A percentile compares a stretch with the other conserved stretches of the same genome.
Evolutionary conservation across 2,797 vertebrate species (phyloP).

Genomic region (Perodicticus potto): DNA sequence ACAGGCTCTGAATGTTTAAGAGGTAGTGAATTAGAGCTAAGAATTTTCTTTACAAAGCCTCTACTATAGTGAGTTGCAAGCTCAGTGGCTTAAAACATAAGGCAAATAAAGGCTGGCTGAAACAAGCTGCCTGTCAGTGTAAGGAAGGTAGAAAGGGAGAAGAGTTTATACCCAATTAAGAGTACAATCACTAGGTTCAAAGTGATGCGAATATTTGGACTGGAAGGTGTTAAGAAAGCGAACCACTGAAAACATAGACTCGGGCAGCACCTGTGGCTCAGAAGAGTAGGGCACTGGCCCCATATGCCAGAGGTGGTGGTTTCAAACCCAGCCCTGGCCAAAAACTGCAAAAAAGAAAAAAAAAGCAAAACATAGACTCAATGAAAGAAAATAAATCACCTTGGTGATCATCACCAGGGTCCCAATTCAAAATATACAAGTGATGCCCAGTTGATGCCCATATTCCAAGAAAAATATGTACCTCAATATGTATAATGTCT

Average conservation of each 20-base stretch:
- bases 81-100: neutral
- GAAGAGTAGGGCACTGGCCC: too few species aligned
- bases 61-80: neutral
- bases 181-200: neutral
- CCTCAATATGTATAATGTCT: neutral
- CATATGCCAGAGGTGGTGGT: too few species aligned
- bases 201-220: accelerated
- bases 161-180: accelerated
- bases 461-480: neutral
- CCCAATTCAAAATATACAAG: neutral
- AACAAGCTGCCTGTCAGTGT: too few species aligned
- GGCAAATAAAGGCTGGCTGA: neutral
- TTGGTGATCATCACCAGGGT: neutral
- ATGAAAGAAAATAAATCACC: neutral
- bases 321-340: too few species aligned
- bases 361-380: neutral
- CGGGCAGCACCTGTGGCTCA: too few species aligned
- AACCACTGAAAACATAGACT: neutral
- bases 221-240: neutral
- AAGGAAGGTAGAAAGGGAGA: neutral
- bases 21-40: neutral
- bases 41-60: neutral
- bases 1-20: neutral
- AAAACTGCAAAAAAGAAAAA: too few species aligned
- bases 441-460: neutral